Evolutionary conservation across 2,113 vertebrate species (phyloP), one percentile per base, ranked within the genome.

Genomic region (Pimephales promelas): DNA sequence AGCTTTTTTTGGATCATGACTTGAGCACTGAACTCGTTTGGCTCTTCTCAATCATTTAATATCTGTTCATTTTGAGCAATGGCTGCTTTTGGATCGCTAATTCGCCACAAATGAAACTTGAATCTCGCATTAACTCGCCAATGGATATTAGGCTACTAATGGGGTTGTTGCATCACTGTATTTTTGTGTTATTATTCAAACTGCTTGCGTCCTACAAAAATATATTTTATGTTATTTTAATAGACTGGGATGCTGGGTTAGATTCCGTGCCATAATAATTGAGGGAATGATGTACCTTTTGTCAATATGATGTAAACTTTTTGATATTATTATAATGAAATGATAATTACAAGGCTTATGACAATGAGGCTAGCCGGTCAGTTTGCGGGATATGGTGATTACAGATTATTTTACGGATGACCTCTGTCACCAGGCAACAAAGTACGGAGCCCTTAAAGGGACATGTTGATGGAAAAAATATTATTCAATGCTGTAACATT

Each of bases 51-150:
- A 8, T 6, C 24, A 13, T 77, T 77, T 77, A n/a, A n/a, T n/a
- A n/a, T n/a, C n/a, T n/a, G n/a, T n/a, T n/a, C n/a, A n/a, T n/a
- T n/a, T n/a, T n/a, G n/a, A n/a, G n/a, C n/a, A n/a, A n/a, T n/a
- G 22, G 31, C 52, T 59, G 74, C 54, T 77, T 76, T 40, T 57
- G 36, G 34, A 18, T 64, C 14, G 59, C 40, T 49, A 49, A 66
- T 66, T 66, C 11, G 59, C 59, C 59, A 79, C 26, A 66, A 79
- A 66, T 79, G 4, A 79, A 66, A 79, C 77, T 79, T 79, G 77
- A 79, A 79, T 79, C 40, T 76, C 18, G 5, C 74, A 26, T 16
- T 52, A 73, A 73, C 45, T 52, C 16, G 20, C 14, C 54, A 57
- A 36, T 57, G 28, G 22, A 76, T n/a, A 26, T 72, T 26, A 8